Evolutionary conservation across 2,113 vertebrate genomes (phyloP).

Genomic region (Panurus biarmicus): DNA sequence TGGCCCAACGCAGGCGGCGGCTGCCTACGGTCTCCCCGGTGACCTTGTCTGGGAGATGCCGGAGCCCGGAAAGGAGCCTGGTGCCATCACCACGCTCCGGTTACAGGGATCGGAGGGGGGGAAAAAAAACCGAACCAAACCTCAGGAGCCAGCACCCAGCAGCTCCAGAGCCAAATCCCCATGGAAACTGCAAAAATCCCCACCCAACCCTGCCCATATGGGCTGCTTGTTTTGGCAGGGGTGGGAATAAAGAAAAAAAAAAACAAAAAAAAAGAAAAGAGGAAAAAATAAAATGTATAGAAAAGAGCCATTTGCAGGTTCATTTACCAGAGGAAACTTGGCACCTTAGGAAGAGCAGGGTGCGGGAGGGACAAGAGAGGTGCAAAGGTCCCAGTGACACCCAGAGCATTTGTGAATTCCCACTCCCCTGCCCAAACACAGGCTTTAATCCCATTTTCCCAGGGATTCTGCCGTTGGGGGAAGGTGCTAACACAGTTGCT

Average conservation of each 20-base stretch:
- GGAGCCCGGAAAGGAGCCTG: neutral
- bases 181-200: slow-evolving; percentile 25
- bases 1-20: slow-evolving; percentile 36
- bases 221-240: neutral
- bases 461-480: neutral
- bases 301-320: neutral
- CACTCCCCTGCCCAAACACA: neutral
- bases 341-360: neutral
- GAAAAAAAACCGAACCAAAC: neutral
- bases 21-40: slow-evolving; percentile 33
- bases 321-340: neutral
- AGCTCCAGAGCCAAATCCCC: slow-evolving; percentile 21
- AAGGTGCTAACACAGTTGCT: neutral
- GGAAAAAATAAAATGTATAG: neutral
- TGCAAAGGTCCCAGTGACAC: neutral
- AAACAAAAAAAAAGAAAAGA: neutral
- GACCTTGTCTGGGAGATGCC: slow-evolving; percentile 47
- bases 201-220: neutral
- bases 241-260: neutral
- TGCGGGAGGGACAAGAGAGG: rapidly evolving
- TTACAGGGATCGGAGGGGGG: neutral
- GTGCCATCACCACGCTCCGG: neutral
- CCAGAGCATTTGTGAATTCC: neutral
- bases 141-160: neutral
- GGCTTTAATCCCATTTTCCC: rapidly evolving